Base-by-base conservation (phyloP, 2,888 invertebrate species). In the Perdita meconis region DNA sequence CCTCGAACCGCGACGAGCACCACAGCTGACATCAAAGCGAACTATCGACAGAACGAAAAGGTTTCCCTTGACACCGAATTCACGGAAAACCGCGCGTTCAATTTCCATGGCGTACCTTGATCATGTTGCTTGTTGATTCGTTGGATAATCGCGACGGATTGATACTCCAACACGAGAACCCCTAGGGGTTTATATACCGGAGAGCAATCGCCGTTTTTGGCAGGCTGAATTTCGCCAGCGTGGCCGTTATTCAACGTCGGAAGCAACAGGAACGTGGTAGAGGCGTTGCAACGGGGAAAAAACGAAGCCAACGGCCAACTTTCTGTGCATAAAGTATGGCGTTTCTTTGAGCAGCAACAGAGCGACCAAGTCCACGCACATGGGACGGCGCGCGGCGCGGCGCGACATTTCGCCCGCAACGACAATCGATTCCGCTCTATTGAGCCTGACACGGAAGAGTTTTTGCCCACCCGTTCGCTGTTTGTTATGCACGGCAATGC, bases 121-220 rank as follows among this genome's bases (percentile, higher is more conserved):
- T 78, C 36, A 89, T 90, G 71, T 64, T 81, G 59, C 69, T 78
- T 69, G 66, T 76, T 10, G 47, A 64, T 65, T 70, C 68, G 73
- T 53, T 30, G 72, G 83, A 80, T 81, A 6, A 4, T 44, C 57
- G 50, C 70, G 83, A 83, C 78, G 72, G 84, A 90, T 71, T 91
- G 89, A 89, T 88, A 88, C 78, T 69, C 53, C 66, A 56, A 56
- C 70, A 69, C 70, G 78, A 79, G 67, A 70, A 68, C 82, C 56
- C 69, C 56, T n/a, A n/a, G 66, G 65, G 71, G 78, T 79, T 90
- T 90, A 90, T 91, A 90, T 90, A 89, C 82, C 67, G 19, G 19
- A 24, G 65, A 61, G 26, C 68, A 57, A 61, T 68, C 60, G 65
- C 47, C 34, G 82, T 78, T 85, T 88, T 86, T 79, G 72, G 19